These are phyloP conservation scores for Nematostella vectensis DNA, from an alignment of 92 coral and sea anemone species.

Conservation along the genomic window DNA sequence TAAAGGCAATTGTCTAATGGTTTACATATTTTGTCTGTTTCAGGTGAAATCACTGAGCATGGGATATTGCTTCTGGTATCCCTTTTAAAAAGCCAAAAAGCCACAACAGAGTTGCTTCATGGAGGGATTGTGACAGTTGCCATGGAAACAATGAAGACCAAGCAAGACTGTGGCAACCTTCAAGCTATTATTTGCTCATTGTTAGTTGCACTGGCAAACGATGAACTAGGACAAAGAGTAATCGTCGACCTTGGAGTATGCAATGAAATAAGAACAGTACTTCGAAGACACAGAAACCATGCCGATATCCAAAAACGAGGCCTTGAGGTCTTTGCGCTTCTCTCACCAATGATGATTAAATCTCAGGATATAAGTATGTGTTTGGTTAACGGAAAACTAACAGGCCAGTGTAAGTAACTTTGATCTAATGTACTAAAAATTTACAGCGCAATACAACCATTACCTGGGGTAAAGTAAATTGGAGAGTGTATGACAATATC, in stretches of 20 bases:
- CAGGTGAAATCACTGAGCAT: constrained; percentile 13
- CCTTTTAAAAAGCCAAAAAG: not conserved
- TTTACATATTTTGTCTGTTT: not conserved
- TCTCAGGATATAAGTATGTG: not conserved
- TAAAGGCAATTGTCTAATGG: too few relatives aligned
- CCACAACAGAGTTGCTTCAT: constrained; percentile 1
- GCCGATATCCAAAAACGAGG: constrained; percentile 31
- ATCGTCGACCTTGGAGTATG: constrained; percentile 30
- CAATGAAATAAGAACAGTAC: constrained; percentile 12
- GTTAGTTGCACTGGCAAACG: constrained; percentile 27
- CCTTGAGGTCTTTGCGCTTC: constrained; percentile 14
- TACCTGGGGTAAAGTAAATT: too few relatives aligned
- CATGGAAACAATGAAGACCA: constrained; percentile 44
- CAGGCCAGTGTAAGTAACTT: not conserved
- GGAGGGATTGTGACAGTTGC: constrained; percentile 28
- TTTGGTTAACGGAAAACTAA: not conserved
- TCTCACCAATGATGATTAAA: not conserved
- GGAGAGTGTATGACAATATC: too few relatives aligned
- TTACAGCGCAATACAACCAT: too few relatives aligned
- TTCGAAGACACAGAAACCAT: constrained; percentile 18
- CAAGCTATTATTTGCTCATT: constrained; percentile 47
- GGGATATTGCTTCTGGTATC: constrained; percentile 3
- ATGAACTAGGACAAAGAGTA: constrained; percentile 10
- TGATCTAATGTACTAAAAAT: too few relatives aligned
- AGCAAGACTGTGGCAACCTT: constrained; percentile 23